phyloP scores from a whole-genome alignment of 1,140 invertebrate species.

The Asobara japonica region DNA sequence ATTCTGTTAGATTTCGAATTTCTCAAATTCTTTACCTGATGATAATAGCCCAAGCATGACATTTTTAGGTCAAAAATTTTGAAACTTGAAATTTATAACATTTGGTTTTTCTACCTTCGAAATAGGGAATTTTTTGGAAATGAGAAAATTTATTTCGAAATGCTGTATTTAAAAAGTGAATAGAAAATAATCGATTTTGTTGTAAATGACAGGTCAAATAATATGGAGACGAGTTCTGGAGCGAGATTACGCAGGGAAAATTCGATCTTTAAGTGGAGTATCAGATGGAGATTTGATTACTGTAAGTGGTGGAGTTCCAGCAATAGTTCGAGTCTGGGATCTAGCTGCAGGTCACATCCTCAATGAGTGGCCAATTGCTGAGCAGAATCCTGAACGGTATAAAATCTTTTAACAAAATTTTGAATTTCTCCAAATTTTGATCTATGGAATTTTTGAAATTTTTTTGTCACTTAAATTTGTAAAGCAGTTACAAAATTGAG shows the following conservation, averaged over 20 bases:
- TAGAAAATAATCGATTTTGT: too few species aligned
- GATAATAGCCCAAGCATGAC: too few species aligned
- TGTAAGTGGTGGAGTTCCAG: slow-evolving; percentile 77
- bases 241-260: slow-evolving; percentile 60
- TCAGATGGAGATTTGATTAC: slow-evolving; percentile 75
- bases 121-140: background rate
- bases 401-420: background rate
- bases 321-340: slow-evolving; percentile 82
- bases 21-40: too few species aligned
- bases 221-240: slow-evolving; percentile 86
- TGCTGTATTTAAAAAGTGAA: too few species aligned
- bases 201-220: slow-evolving; percentile 71
- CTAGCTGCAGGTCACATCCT: slow-evolving; percentile 72
- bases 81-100: too few species aligned
- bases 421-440: background rate
- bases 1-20: too few species aligned
- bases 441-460: too few species aligned
- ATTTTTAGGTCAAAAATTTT: too few species aligned
- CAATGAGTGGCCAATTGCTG: slow-evolving; percentile 67
- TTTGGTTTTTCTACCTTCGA: too few species aligned
- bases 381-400: slow-evolving; percentile 61
- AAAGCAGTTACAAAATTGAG: too few species aligned
- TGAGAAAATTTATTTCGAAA: background rate
- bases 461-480: too few species aligned
- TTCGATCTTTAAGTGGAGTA: slow-evolving; percentile 68